These are phyloP conservation scores for Sphaeridia pumilis DNA, from an alignment of 2,888 invertebrate species.

Conservation along the genomic window DNA sequence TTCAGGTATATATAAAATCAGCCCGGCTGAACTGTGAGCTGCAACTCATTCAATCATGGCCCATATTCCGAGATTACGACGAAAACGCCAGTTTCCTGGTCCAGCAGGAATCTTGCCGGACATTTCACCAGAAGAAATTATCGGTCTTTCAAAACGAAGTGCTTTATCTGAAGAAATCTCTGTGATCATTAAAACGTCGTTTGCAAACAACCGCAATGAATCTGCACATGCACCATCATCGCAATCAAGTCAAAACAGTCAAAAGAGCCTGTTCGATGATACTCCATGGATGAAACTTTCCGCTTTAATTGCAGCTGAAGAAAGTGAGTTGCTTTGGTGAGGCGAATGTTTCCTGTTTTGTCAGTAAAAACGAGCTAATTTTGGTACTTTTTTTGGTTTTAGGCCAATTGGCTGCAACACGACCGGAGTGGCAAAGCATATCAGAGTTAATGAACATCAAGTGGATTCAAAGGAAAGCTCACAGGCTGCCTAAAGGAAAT, in stretches of 20 bases:
- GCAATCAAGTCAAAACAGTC: conserved; percentile 1
- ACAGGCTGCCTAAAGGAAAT: background rate
- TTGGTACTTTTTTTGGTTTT: background rate
- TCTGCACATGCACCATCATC: too few relatives aligned
- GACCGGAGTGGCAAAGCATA: background rate
- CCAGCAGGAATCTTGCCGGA: conserved; percentile 29
- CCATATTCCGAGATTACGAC: background rate
- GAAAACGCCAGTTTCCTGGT: conserved; percentile 26
- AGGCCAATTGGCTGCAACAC: background rate
- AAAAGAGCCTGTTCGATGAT: background rate
- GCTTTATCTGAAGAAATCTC: conserved; percentile 16
- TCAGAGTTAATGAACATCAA: conserved; percentile 13
- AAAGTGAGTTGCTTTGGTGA: background rate
- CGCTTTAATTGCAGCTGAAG: background rate
- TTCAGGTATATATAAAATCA: background rate
- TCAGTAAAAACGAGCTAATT: background rate
- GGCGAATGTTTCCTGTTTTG: background rate
- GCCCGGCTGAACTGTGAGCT: background rate
- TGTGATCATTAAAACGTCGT: too few relatives aligned
- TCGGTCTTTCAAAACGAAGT: conserved; percentile 11
- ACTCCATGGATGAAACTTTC: conserved; percentile 3
- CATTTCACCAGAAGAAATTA: conserved; percentile 11
- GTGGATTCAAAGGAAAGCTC: conserved; percentile 14
- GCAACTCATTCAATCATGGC: background rate
- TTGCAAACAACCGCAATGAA: too few relatives aligned